Base-by-base conservation (phyloP, 2,888 invertebrate species). In the Trimorus sp. region DNA sequence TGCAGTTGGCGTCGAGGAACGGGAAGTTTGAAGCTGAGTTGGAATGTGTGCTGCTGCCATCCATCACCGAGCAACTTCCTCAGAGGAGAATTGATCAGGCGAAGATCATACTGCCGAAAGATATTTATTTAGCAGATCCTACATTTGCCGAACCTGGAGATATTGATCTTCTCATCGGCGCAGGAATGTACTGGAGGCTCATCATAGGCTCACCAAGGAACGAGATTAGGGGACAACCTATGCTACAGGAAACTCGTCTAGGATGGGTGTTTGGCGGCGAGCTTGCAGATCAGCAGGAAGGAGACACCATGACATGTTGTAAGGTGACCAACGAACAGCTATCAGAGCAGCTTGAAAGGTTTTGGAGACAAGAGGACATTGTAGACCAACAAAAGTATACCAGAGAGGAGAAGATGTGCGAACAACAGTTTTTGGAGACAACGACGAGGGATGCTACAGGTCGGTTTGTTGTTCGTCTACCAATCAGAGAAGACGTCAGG, bases 381-480 rank as follows among this genome's bases (percentile, higher is more conserved):
- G 62, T 73, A 6, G 78, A 71, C 45, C 60, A n/a, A n/a, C 71
- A 9, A 9, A n/a, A 15, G 15, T 16, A 65, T n/a, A 71, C 75
- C 36, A 59, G 79, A 7, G 76, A 81, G 58, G 80, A 77, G 36
- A 58, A 40, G 11, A 15, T 3, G 36, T 78, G 80, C 45, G 81
- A 84, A 14, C 58, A 79, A 26, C 49, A 69, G 12, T 81, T 81
- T 45, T 1, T 12, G 3, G 36, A 73, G 2, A 73, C 73, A 40
- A 54, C 54, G 3, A 15, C 37, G 16, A 74, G 77, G 36, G 71
- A 81, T 37, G 7, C 14, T 4, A 54, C 49, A n/a, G 81, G 80
- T 9, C 36, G 80, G 51, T 84, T 78, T 26, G 70, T 82, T 8
- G 84, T 85, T 2, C 76, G 76, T 14, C 63, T 85, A 11, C 83